Evolutionary conservation across 2,888 invertebrate genomes (phyloP).

Genomic region (Tinea semifulvella): DNA sequence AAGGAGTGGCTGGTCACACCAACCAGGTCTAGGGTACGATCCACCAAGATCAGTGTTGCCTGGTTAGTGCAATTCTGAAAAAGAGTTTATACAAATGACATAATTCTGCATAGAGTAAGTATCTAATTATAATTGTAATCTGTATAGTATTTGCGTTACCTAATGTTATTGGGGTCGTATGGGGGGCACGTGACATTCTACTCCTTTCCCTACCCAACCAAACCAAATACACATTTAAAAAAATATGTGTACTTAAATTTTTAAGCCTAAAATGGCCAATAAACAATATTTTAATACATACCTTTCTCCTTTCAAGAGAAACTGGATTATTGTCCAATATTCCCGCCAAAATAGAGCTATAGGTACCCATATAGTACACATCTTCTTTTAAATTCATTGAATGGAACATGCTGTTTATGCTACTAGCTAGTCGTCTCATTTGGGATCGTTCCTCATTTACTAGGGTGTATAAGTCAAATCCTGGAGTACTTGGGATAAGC

Average conservation of each 20-base stretch:
- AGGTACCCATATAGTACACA: conserved; percentile 70
- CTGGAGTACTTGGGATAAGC: conserved; percentile 34
- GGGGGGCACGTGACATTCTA: no score
- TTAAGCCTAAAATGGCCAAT: no score
- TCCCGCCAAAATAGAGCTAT: conserved; percentile 68
- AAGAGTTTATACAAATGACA: conserved; percentile 3
- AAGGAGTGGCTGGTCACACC: conserved; percentile 68
- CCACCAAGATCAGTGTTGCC: conserved; percentile 67
- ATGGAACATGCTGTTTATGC: conserved; percentile 62
- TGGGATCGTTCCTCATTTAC: conserved; percentile 42
- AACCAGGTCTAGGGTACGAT: conserved; percentile 72
- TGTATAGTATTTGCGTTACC: no score
- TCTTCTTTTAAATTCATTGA: conserved; percentile 71
- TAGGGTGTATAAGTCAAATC: conserved; percentile 45
- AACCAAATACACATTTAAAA: no score
- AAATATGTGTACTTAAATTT: no score
- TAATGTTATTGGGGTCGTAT: no score
- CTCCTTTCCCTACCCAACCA: no score
- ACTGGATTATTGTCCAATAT: conserved; percentile 67
- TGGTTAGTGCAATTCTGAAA: conserved; percentile 50
- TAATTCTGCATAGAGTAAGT: no score
- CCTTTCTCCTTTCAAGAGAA: conserved; percentile 63
- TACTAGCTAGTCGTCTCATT: conserved; percentile 53
- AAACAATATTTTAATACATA: conserved; percentile 25
- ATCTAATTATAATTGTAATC: no score